Base-by-base conservation (phyloP, 2,113 vertebrate species). In the Colius striatus region DNA sequence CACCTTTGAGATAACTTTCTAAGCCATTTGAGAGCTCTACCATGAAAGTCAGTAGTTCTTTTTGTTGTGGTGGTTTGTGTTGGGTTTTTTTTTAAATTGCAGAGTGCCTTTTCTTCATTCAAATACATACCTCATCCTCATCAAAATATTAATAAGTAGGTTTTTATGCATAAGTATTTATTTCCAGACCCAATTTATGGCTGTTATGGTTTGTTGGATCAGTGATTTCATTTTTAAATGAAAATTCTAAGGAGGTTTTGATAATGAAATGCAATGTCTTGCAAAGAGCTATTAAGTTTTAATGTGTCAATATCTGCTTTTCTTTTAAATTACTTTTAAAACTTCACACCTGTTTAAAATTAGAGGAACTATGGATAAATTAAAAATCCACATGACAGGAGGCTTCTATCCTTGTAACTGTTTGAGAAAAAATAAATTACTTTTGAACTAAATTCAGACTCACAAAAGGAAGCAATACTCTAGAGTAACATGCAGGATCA, bases 121-220 rank as follows among this genome's bases (percentile, higher is more conserved):
- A 87, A 87, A 92, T 92, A 48, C 51, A 51, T 71, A 62, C 84
- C 77, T 96, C 85, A 96, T 17, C 54, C 61, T 95, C 92, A 89
- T 94, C 81, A 96, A 57, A 96, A 93, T 94, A 95, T 94, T 96
- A 94, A 90, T 96, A 90, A 96, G 68, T 75, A 84, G 61, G 25
- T 19, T 89, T 96, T 97, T 91, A 94, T 92, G 87, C 87, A 55
- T 92, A 95, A 95, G 27, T 96, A 95, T 97, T 97, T 97, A 84
- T 95, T 96, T 97, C 87, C 89, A 97, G 84, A 94, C 91, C 51
- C 22, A 95, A 93, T 97, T 95, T 97, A 72, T 2, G 4, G 55
- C 84, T 95, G 95, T 92, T 95, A 93, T 74, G 90, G 92, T 89
- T 96, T 96, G 75, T 88, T 95, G 95, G 95, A 97, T 96, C 94